Percentiles rank a stretch among this genome's conserved stretches.
Conservation (phyloP, 2,888 invertebrate genomes). For the Pristionchus fissidentatus region DNA sequence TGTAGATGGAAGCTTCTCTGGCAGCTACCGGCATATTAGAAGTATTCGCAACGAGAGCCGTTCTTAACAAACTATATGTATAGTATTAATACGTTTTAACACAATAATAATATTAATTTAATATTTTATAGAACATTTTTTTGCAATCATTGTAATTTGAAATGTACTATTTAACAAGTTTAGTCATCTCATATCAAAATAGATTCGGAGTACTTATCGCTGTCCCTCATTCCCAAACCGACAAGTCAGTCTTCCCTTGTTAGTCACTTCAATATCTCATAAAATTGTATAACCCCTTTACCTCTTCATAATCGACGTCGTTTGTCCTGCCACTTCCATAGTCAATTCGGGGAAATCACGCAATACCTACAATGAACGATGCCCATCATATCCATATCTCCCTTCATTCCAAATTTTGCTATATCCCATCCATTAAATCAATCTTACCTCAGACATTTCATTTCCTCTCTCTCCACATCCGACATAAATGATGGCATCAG, state of each 20-base stretch:
- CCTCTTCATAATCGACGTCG: slow-evolving; percentile 98
- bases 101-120: no score
- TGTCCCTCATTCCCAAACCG: neutral
- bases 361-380: slow-evolving; percentile 78
- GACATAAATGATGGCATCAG: slow-evolving; percentile 97
- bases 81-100: no score
- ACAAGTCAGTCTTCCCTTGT: no score
- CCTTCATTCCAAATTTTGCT: neutral
- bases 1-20: slow-evolving; percentile 98
- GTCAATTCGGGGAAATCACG: slow-evolving; percentile 96
- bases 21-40: slow-evolving; percentile 99
- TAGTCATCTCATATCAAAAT: neutral
- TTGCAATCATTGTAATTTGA: neutral
- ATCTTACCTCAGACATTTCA: slow-evolving; percentile 91
- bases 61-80: no score
- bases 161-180: neutral
- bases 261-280: neutral
- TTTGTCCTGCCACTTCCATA: slow-evolving; percentile 91
- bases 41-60: slow-evolving; percentile 96
- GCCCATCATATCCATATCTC: neutral
- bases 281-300: no score
- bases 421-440: neutral
- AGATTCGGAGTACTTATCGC: neutral
- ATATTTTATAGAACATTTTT: no score
- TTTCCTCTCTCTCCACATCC: slow-evolving; percentile 99